These are phyloP conservation scores for Helobdella robusta DNA, from an alignment of 2,888 invertebrate genomes.

Conservation along the genomic window DNA sequence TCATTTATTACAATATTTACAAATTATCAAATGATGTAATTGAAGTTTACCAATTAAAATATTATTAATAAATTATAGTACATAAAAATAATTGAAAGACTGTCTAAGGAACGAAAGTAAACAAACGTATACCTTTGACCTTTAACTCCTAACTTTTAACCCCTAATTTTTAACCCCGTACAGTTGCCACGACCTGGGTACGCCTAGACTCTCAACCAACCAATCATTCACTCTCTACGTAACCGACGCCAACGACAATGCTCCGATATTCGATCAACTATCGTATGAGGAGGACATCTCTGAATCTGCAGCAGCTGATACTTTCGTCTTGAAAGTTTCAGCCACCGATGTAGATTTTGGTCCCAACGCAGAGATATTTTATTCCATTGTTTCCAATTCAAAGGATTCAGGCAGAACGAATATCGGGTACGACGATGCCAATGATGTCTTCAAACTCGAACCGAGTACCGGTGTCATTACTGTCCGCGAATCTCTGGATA, in stretches of 20 bases:
- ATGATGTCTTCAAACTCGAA: slow-evolving; percentile 24
- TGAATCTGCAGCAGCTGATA: slow-evolving; percentile 52
- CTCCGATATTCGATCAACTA: slow-evolving; percentile 58
- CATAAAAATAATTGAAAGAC: no score
- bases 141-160: background rate
- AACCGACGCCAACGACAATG: slow-evolving; percentile 33
- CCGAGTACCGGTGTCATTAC: slow-evolving; percentile 64
- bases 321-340: slow-evolving; percentile 59
- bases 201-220: slow-evolving; percentile 22
- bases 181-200: slow-evolving; percentile 27
- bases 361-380: slow-evolving; percentile 65
- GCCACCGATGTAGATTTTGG: slow-evolving; percentile 67
- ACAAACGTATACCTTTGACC: no score
- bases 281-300: slow-evolving; percentile 67
- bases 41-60: background rate
- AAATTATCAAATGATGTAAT: background rate
- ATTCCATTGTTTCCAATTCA: slow-evolving; percentile 11
- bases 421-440: slow-evolving; percentile 31
- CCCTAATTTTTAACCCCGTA: background rate
- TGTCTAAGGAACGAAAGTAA: no score
- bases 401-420: slow-evolving; percentile 67
- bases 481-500: slow-evolving; percentile 75
- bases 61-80: no score
- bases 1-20: background rate
- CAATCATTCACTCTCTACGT: slow-evolving; percentile 27